A percentile compares a stretch with the other conserved stretches of the same genome.
Evolutionary conservation across 1,140 invertebrate genomes (phyloP).

Genomic region (Megalopta genalis): DNA sequence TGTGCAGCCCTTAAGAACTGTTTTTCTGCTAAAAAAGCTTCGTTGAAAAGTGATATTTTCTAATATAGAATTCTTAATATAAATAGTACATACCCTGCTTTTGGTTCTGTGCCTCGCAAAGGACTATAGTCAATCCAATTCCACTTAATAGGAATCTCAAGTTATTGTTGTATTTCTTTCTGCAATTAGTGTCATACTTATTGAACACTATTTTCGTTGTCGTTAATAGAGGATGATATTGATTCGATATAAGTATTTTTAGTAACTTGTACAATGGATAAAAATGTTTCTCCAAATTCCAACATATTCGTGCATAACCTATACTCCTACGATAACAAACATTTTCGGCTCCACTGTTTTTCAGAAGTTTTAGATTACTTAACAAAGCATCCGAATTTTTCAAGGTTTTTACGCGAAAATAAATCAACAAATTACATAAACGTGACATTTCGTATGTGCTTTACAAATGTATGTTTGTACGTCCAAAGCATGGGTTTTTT

Average conservation of each 20-base stretch:
- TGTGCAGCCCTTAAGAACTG: conserved; percentile 84
- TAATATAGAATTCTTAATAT: neutral
- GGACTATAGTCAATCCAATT: conserved; percentile 58
- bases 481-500: conserved; percentile 11
- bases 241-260: conserved; percentile 7
- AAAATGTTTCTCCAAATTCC: conserved; percentile 16
- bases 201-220: conserved; percentile 8
- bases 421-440: conserved; percentile 48
- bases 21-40: conserved; percentile 79
- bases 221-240: neutral
- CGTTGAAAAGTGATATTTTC: neutral
- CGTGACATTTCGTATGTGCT: conserved; percentile 60
- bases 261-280: conserved; percentile 46
- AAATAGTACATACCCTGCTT: conserved; percentile 57
- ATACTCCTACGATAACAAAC: neutral
- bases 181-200: conserved; percentile 9
- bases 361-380: conserved; percentile 16
- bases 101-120: conserved; percentile 58
- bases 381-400: conserved; percentile 28
- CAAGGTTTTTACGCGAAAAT: conserved; percentile 3
- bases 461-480: neutral
- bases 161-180: conserved; percentile 32
- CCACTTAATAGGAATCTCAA: conserved; percentile 56
- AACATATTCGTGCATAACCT: conserved; percentile 58
- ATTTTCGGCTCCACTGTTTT: neutral